phyloP scores from a whole-genome alignment of 2,888 invertebrate genomes.

The Lutraria lutraria region DNA sequence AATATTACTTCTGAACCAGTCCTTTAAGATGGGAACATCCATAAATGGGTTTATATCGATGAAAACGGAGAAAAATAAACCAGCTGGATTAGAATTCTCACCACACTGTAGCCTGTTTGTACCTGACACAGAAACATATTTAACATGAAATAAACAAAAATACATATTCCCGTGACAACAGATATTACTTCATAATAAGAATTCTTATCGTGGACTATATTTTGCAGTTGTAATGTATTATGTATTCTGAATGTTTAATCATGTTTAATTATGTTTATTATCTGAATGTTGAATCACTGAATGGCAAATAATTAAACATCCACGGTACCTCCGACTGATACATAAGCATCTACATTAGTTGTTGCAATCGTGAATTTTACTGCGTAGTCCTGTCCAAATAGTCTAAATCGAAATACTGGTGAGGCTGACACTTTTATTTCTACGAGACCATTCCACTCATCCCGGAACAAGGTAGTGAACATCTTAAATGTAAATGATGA shows the following conservation, averaged over 20 bases:
- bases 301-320: neutral
- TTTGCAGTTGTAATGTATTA: too few species aligned
- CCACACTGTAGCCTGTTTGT: conserved; percentile 33
- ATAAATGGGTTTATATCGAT: conserved; percentile 37
- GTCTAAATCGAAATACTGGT: conserved; percentile 36
- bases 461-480: conserved; percentile 48
- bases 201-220: too few species aligned
- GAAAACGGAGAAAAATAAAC: conserved; percentile 23
- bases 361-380: conserved; percentile 27
- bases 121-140: conserved; percentile 18
- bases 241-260: too few species aligned
- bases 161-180: neutral
- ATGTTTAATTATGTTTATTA: too few species aligned
- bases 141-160: neutral
- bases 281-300: too few species aligned
- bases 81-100: conserved; percentile 33
- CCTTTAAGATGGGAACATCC: neutral
- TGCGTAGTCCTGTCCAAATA: conserved; percentile 34
- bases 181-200: too few species aligned
- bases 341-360: neutral
- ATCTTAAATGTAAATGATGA: conserved; percentile 30
- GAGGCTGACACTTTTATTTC: neutral
- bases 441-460: conserved; percentile 49
- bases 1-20: neutral
- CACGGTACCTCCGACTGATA: conserved; percentile 21